Evolutionary conservation across 2,113 vertebrate species (phyloP), one percentile per base, ranked within the genome.

Genomic region (Suncus etruscus): DNA sequence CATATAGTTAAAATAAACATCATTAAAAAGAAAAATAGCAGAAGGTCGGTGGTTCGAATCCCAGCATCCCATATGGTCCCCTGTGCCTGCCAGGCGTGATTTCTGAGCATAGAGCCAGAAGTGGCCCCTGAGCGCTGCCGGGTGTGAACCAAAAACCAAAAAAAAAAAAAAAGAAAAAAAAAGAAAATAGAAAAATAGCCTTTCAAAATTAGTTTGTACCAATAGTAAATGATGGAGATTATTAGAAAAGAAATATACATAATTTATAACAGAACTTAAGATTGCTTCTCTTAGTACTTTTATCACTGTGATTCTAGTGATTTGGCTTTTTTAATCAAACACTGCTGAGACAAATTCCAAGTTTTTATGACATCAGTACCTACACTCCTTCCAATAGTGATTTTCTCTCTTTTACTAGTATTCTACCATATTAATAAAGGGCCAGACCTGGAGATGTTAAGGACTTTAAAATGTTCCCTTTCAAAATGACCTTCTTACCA

Each of bases 401-500:
- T 39, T 39, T 39, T 58, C 11, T 58, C 54, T 15, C 54, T 58
- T 91, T 92, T 50, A 77, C 20, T 81, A 16, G 18, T 69, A 2
- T 82, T 74, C 70, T 83, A 10, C n/a, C 7, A 8, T 68, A 69
- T 75, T 83, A 88, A 72, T 45, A 48, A 86, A 73, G 83, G 3
- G 1, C 10, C 85, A 54, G 18, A 27, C 18, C 54, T 65, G 66
- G 12, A 39, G 85, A 27, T 31, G 39, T 58, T 27, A 65, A 87
- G 87, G 51, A 72, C 45, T 16, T 92, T 74, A 77, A 31, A 75
- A 58, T 54, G 45, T 6, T 94, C 61, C 50, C 84, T 88, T 94
- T 90, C 73, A 83, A 80, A 91, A 92, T 95, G 94, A 93, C 83
- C 88, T 95, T 96, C 84, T 94, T 54, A 77, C 54, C 54, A 79